Evolutionary conservation across 2,797 vertebrate genomes (phyloP).

Genomic region (Manis javanica): DNA sequence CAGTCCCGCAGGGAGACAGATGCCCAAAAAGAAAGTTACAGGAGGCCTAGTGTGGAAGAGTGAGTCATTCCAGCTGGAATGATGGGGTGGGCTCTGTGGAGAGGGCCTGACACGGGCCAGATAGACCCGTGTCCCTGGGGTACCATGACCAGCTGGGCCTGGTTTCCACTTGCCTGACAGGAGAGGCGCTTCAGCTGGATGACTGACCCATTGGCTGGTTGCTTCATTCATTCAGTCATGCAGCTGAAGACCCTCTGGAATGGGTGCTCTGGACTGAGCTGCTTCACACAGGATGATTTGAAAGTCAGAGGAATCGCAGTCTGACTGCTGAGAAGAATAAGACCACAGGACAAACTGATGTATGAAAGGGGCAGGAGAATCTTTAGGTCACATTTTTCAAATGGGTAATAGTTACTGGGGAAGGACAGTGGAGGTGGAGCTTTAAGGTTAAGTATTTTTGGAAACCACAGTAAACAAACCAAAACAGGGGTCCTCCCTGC

Average conservation of each 20-base stretch:
- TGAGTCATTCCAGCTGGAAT: neutral
- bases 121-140: neutral
- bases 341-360: neutral
- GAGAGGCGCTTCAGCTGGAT: neutral
- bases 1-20: neutral
- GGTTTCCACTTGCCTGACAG: neutral
- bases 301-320: neutral
- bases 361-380: neutral
- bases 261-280: neutral
- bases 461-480: slow-evolving; percentile 31
- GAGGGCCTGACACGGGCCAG: neutral
- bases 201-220: neutral
- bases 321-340: neutral
- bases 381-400: slow-evolving; percentile 18
- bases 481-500: neutral
- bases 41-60: neutral
- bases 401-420: neutral
- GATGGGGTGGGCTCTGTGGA: neutral
- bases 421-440: neutral
- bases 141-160: neutral
- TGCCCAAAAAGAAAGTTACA: neutral
- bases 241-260: neutral
- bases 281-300: neutral
- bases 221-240: neutral
- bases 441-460: neutral